These are phyloP conservation scores for Silvanus unidentatus DNA, from an alignment of 2,888 invertebrate genomes.

Conservation along the genomic window DNA sequence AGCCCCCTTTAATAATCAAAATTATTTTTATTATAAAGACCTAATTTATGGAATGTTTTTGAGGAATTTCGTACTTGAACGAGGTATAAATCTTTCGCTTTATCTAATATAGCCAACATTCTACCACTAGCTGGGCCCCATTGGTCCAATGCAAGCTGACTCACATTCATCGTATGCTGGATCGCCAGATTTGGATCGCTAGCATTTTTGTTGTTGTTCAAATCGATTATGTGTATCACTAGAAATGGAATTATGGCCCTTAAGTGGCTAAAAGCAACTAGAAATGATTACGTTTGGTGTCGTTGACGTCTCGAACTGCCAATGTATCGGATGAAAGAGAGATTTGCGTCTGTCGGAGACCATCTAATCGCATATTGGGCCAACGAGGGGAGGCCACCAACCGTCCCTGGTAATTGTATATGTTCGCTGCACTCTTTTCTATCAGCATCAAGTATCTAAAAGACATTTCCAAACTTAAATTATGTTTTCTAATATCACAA, in stretches of 20 bases:
- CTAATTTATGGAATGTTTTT: slow-evolving; percentile 66
- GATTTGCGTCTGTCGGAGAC: slow-evolving; percentile 67
- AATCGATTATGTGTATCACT: slow-evolving; percentile 82
- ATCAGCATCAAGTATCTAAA: slow-evolving; percentile 82
- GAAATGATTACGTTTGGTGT: slow-evolving; percentile 62
- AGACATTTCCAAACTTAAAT: slow-evolving; percentile 19
- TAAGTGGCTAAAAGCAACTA: slow-evolving; percentile 4
- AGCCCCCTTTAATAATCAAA: not conserved
- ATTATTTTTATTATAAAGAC: slow-evolving; percentile 47
- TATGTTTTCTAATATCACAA: not conserved
- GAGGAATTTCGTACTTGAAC: slow-evolving; percentile 63
- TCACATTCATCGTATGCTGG: slow-evolving; percentile 71
- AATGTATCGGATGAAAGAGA: slow-evolving; percentile 83
- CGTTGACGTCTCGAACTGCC: slow-evolving; percentile 77
- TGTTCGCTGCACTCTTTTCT: slow-evolving; percentile 74
- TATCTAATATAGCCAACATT: slow-evolving; percentile 81
- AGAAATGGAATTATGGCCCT: slow-evolving; percentile 26
- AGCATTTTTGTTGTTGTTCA: slow-evolving; percentile 64
- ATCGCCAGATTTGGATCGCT: slow-evolving; percentile 70
- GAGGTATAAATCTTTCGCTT: slow-evolving; percentile 81
- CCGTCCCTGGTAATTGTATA: slow-evolving; percentile 92
- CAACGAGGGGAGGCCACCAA: slow-evolving; percentile 78
- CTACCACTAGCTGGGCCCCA: slow-evolving; percentile 74
- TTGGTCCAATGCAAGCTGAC: slow-evolving; percentile 78
- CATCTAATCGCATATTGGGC: slow-evolving; percentile 78